Evolutionary conservation across 2,888 invertebrate species (phyloP).

Genomic region (Strigamia crassipes): DNA sequence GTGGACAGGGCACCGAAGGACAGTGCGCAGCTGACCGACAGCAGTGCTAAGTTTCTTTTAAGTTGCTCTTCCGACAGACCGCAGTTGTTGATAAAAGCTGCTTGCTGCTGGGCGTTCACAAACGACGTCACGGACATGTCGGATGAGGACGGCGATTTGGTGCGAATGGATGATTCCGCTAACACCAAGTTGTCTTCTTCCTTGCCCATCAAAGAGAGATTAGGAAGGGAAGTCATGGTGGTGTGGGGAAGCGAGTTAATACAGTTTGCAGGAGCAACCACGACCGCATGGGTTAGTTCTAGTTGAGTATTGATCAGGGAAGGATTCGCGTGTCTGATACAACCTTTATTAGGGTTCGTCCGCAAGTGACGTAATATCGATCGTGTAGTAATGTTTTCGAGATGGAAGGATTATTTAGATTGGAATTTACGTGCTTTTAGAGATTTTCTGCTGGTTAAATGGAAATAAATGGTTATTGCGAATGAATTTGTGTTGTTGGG

Average conservation of each 20-base stretch:
- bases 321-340: neutral
- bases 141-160: neutral
- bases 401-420: neutral
- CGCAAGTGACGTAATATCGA: neutral
- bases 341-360: too few relatives aligned
- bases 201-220: neutral
- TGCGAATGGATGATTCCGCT: neutral
- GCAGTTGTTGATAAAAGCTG: neutral
- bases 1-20: slow-evolving; percentile 5
- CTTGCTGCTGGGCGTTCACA: neutral
- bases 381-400: neutral
- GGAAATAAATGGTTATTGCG: too few relatives aligned
- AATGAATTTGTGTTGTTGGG: too few relatives aligned
- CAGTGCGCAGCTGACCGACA: neutral
- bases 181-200: neutral
- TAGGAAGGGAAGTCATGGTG: neutral
- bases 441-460: too few relatives aligned
- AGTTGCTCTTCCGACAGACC: neutral
- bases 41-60: slow-evolving; percentile 4
- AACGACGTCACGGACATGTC: neutral
- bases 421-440: too few relatives aligned
- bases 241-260: neutral
- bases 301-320: slow-evolving; percentile 16
- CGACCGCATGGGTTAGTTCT: slow-evolving; percentile 1
- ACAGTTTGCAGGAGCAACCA: neutral